A percentile compares a stretch with the other conserved stretches of the same genome.
Evolutionary conservation across 2,888 invertebrate genomes (phyloP).

Genomic region (Cabera pusaria): DNA sequence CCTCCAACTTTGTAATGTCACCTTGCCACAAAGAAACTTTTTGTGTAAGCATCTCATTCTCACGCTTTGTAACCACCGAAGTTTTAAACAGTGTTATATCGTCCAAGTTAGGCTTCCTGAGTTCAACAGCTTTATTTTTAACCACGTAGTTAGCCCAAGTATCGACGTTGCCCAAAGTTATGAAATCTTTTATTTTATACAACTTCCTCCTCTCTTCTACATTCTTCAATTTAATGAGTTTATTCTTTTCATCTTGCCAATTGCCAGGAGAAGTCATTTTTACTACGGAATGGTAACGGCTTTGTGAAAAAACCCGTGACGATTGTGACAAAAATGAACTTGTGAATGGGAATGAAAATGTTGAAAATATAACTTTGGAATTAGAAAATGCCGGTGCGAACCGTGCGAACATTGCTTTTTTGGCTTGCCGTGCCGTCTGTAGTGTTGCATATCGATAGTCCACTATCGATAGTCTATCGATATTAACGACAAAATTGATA

Average conservation of each 20-base stretch:
- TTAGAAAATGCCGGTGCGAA: no score
- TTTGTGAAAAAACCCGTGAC: slow-evolving; percentile 12
- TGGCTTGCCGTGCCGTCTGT: no score
- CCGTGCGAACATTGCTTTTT: no score
- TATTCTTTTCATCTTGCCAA: slow-evolving; percentile 80
- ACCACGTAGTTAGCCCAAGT: slow-evolving; percentile 82
- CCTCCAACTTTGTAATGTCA: slow-evolving; percentile 92
- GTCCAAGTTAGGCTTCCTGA: slow-evolving; percentile 61
- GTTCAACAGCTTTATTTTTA: slow-evolving; percentile 55
- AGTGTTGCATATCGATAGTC: no score
- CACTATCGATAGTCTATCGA: no score
- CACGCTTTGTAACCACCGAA: slow-evolving; percentile 44
- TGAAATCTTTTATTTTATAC: slow-evolving; percentile 66
- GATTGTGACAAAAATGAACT: no score
- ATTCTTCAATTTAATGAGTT: slow-evolving; percentile 70
- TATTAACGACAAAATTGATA: no score
- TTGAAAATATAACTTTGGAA: no score
- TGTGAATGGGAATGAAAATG: no score
- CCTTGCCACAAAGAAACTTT: slow-evolving; percentile 88
- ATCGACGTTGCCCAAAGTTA: slow-evolving; percentile 70
- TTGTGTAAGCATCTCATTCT: slow-evolving; percentile 74
- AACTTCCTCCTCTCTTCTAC: slow-evolving; percentile 78
- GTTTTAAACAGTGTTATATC: slow-evolving; percentile 39
- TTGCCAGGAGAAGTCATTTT: slow-evolving; percentile 64
- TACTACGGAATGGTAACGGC: slow-evolving; percentile 38